Base-by-base conservation (phyloP, 2,888 invertebrate species). In the Drosophila affinis region DNA sequence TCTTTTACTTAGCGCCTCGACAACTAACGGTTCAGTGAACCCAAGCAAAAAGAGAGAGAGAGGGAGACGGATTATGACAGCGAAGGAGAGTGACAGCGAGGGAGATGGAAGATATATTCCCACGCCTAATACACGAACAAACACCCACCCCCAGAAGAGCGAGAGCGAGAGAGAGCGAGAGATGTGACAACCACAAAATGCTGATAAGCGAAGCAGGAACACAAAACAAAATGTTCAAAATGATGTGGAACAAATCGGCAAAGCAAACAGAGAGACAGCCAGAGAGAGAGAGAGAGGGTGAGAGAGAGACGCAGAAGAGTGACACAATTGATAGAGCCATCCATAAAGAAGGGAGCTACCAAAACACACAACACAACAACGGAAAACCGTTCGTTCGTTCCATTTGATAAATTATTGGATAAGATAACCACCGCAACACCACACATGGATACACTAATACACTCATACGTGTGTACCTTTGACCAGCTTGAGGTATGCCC, bases 401-500 rank as follows among this genome's bases (percentile, higher is more conserved):
- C 34, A 32, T 12, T 14, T 9, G 53, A n/a, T 21, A 21, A 21
- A 44, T 67, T 60, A 29, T 58, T 51, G 60, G 72, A 60, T 68
- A 57, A 64, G 68, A 75, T 72, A 67, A 39, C 39, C 34, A 39
- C 14, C 39, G 21, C 21, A 21, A 21, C 21, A 21, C 3, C 3
- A 21, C 21, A 6, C 14, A n/a, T 6, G n/a, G 14, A 14, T 6
- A 5, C 39, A 75, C 63, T 56, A 65, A 69, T 12, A 34, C 34
- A 12, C 12, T 12, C 34, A 34, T 34, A 10, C 2, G 12, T 5
- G 0, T 5, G 24, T 63, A 95, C 95, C 93, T 87, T 94, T 94
- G 82, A 95, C 93, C 39, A 96, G 91, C 60, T 93, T 93, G 0
- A 95, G 85, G 44, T 92, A 93, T 24, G 94, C 91, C 75, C 91